Evolutionary conservation across 2,113 vertebrate species (phyloP).

Genomic region (Picathartes gymnocephalus): DNA sequence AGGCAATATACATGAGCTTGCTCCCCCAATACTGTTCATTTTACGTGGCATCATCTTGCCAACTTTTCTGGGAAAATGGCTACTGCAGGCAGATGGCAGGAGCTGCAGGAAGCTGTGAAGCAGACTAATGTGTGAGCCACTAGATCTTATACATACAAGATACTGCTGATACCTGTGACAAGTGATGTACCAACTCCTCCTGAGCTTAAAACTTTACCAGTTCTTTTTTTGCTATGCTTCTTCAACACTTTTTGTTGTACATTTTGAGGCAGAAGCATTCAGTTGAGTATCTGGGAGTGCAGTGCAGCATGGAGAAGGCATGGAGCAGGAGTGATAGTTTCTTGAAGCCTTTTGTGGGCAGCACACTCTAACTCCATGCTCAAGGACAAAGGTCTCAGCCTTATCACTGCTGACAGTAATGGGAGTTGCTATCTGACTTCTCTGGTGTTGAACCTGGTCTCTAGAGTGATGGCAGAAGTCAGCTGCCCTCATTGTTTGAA

Average conservation of each 20-base stretch:
- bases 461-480: neutral
- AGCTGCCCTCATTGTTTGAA: neutral
- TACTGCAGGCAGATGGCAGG: slow-evolving; percentile 40
- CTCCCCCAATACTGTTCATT: neutral
- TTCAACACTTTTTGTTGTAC: neutral
- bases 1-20: neutral
- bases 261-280: neutral
- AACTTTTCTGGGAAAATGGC: neutral
- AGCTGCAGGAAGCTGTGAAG: neutral
- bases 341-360: neutral
- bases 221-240: neutral
- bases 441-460: neutral
- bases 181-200: neutral
- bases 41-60: neutral
- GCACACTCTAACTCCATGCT: neutral
- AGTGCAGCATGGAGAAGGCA: neutral
- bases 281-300: neutral
- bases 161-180: neutral
- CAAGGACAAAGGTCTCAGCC: neutral
- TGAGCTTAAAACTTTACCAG: neutral
- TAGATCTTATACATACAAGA: neutral
- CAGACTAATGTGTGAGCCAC: neutral
- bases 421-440: neutral
- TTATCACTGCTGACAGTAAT: neutral
- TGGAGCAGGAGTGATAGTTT: neutral